These are phyloP conservation scores for Centruroides vittatus DNA, from an alignment of 1,140 invertebrate genomes.

Conservation along the genomic window DNA sequence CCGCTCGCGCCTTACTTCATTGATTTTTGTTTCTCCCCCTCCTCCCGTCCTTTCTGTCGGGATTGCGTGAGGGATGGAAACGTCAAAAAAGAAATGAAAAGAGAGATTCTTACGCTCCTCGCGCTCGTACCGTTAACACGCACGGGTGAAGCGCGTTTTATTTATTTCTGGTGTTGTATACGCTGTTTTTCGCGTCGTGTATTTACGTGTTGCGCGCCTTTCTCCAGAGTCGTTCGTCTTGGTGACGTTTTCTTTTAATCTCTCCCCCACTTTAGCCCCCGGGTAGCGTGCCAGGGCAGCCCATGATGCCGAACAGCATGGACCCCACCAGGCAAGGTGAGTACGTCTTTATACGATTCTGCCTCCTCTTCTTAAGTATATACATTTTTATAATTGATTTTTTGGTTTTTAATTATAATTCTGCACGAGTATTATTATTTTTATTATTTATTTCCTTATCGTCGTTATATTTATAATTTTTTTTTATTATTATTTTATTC, in stretches of 20 bases:
- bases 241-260: too few relatives aligned
- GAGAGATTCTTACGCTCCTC: too few relatives aligned
- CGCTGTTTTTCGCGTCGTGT: too few relatives aligned
- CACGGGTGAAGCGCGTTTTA: too few relatives aligned
- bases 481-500: neutral
- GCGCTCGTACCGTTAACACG: too few relatives aligned
- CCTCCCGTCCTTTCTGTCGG: neutral
- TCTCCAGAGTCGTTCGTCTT: too few relatives aligned
- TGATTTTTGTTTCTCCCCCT: neutral
- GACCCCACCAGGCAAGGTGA: slow-evolving; percentile 77
- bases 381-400: too few relatives aligned
- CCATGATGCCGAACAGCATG: slow-evolving; percentile 92
- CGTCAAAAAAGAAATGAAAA: neutral
- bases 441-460: neutral
- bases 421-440: neutral
- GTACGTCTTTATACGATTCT: slow-evolving; percentile 11
- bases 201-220: too few relatives aligned
- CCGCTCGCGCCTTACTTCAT: neutral
- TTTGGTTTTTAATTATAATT: too few relatives aligned
- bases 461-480: neutral
- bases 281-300: slow-evolving; percentile 49
- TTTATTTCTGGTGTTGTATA: too few relatives aligned
- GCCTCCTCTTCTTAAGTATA: too few relatives aligned
- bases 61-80: neutral
- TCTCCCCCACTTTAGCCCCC: slow-evolving; percentile 8